Evolutionary conservation across 2,797 vertebrate species (phyloP).

Genomic region (Notolabrus celidotus): DNA sequence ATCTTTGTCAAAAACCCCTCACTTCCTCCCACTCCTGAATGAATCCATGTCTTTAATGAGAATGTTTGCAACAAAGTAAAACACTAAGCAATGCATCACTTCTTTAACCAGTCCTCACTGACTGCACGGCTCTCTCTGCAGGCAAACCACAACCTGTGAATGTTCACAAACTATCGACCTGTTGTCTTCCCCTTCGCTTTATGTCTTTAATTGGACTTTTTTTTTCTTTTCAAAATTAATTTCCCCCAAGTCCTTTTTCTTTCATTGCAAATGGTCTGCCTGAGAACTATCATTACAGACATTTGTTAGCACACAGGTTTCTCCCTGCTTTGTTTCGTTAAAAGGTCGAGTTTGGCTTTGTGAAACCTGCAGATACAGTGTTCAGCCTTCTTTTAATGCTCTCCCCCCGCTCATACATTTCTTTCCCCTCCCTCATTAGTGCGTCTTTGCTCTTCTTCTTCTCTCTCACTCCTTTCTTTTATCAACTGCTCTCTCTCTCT

Average conservation of each 20-base stretch:
- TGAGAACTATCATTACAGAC: conserved; percentile 10
- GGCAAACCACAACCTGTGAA: neutral
- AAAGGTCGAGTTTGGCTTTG: conserved; percentile 24
- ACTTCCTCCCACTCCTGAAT: no score
- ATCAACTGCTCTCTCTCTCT: neutral
- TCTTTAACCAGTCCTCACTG: neutral
- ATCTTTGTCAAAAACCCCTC: no score
- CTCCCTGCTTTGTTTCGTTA: conserved; percentile 2
- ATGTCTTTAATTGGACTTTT: conserved; percentile 10
- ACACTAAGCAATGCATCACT: no score
- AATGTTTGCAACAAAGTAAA: no score
- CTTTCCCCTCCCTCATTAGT: neutral
- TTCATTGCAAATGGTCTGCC: neutral
- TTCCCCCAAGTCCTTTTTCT: neutral
- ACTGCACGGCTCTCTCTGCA: neutral
- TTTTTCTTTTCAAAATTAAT: neutral
- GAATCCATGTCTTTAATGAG: no score
- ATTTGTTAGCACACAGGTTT: neutral
- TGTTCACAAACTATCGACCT: neutral
- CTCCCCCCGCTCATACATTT: neutral
- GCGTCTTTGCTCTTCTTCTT: neutral
- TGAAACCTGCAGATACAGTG: conserved; percentile 23
- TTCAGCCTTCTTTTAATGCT: neutral
- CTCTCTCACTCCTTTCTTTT: neutral
- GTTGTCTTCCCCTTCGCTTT: neutral